Evolutionary conservation across 35 echinoderm and acorn worm species (phyloP), one percentile per base, ranked within the genome.

Genomic region (Heliocidaris tuberculata): DNA sequence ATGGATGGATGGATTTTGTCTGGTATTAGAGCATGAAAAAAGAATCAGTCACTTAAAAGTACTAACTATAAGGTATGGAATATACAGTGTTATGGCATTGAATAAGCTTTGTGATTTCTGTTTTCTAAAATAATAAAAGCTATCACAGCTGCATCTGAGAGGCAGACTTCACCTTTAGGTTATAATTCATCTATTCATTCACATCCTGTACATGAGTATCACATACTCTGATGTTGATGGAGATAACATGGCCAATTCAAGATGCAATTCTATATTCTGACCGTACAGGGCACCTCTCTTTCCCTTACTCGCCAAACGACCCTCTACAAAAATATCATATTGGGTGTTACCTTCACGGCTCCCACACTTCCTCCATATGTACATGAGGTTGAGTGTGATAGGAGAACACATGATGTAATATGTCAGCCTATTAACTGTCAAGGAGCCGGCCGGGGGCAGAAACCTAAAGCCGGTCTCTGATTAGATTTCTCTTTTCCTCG

Each of bases 401-500:
- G 65, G 27, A 78, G 65, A 78, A 78, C 8, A n/a, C 27, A 78
- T 78, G 65, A 78, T 78, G 65, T 78, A 78, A 78, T 78, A 78
- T 78, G 65, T 78, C 65, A 24, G 65, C 65, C 65, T n/a, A 78
- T 78, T 78, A 78, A 78, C 19, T n/a, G 24, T 7, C 65, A 29
- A 78, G 65, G 17, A 78, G 65, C 65, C n/a, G n/a, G n/a, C n/a
- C 65, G 65, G 27, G 65, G 21, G 65, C 65, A 21, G 65, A 78
- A 78, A 78, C 65, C 65, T 19, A 27, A 78, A 78, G 65, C 65
- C 17, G 0, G 65, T 9, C 65, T 78, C 21, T 78, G 65, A 78
- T 78, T 78, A 78, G 65, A 78, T 78, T 78, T 78, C 65, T 78
- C 65, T 78, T 78, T n/a, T 78, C 15, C 65, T 78, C 17, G 65